Evolutionary conservation across 2,888 invertebrate genomes (phyloP), one percentile per base, ranked within the genome.

Genomic region (Deroplatys truncata): DNA sequence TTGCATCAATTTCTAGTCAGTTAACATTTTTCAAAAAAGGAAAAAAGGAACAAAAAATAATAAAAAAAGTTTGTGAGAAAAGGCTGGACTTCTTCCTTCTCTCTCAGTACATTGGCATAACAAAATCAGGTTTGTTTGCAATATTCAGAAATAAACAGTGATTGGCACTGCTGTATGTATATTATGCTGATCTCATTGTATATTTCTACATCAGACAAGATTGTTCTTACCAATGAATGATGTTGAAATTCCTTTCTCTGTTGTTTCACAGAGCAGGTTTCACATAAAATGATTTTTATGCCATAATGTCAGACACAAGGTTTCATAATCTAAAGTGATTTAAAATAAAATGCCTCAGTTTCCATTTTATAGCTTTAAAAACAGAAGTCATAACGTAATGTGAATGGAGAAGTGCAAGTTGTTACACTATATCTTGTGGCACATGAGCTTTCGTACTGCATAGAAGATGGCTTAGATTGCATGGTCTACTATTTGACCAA

Each of bases 361-460:
- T 90, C 90, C 89, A 88, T 88, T 90, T 88, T 89, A 89, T 89
- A 90, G 90, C 90, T 90, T 90, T 89, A 90, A 89, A 89, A 88
- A 86, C 83, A 86, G 43, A 43, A 43, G 43, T 43, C 43, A 43
- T 43, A 13, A 43, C 7, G 13, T 86, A 89, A 89, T 84, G 25
- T 83, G 86, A 84, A 72, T 89, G 84, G 89, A 84, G 84, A 89
- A 86, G 31, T 84, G 72, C 83, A 87, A 49, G 82, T 29, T 43
- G 56, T 31, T 85, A 82, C 82, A 89, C 84, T 84, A 85, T 49
- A 31, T 84, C 89, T 85, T 43, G 85, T 83, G 83, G 83, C 49
- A 84, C 86, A 86, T 35, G 49, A 84, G 86, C 83, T 89, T 89
- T 84, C 86, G 56, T 87, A 86, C 72, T 84, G 89, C 89, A 84